These are phyloP conservation scores for Eurytemora carolleeae DNA, from an alignment of 1,140 invertebrate genomes.

Conservation along the genomic window DNA sequence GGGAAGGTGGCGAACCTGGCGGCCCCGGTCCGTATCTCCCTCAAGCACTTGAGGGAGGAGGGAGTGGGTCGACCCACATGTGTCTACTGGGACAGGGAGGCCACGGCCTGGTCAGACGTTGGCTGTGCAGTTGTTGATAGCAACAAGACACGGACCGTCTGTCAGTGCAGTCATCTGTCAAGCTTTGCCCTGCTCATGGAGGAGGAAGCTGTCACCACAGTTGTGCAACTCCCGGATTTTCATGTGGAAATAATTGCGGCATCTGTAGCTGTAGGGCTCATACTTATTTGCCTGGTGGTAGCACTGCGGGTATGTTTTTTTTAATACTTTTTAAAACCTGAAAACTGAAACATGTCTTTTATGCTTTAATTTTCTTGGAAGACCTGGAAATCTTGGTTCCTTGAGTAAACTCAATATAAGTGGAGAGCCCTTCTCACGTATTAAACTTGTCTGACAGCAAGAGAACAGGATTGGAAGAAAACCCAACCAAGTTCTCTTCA, in stretches of 20 bases:
- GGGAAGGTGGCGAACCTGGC: slow-evolving; percentile 55
- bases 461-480: too few relatives aligned
- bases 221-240: background rate
- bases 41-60: slow-evolving; percentile 55
- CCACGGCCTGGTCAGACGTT: slow-evolving; percentile 70
- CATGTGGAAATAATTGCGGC: background rate
- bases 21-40: slow-evolving; percentile 56
- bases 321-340: too few relatives aligned
- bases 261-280: background rate
- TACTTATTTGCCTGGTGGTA: background rate
- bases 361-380: too few relatives aligned
- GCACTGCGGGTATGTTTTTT: background rate
- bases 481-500: too few relatives aligned
- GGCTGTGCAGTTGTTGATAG: slow-evolving; percentile 60
- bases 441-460: too few relatives aligned
- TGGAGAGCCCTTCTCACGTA: too few relatives aligned
- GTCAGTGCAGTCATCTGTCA: slow-evolving; percentile 80
- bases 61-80: slow-evolving; percentile 41
- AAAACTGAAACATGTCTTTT: too few relatives aligned
- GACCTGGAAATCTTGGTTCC: too few relatives aligned
- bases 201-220: slow-evolving; percentile 20
- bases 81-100: slow-evolving; percentile 79
- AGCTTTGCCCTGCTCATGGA: slow-evolving; percentile 92
- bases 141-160: slow-evolving; percentile 71
- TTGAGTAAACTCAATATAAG: too few relatives aligned